Evolutionary conservation across 2,888 invertebrate genomes (phyloP).

Genomic region (Oithona nana): DNA sequence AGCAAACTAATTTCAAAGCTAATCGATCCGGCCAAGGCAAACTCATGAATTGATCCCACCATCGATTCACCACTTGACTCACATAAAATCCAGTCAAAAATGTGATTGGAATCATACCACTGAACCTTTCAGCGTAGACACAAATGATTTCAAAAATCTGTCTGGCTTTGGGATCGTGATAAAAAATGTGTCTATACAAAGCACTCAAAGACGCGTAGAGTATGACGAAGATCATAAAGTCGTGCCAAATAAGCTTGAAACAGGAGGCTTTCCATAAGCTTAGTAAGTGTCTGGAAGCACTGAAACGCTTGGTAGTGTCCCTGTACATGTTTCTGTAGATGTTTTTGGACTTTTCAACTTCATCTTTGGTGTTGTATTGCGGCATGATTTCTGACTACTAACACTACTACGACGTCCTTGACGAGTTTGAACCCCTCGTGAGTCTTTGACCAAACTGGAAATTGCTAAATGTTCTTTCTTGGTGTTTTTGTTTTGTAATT

Average conservation of each 20-base stretch:
- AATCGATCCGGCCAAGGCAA: slow-evolving; percentile 28
- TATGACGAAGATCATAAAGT: slow-evolving; percentile 24
- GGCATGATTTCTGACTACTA: too few relatives aligned
- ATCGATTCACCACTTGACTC: slow-evolving; percentile 26
- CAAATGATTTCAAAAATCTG: neutral
- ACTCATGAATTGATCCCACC: slow-evolving; percentile 27
- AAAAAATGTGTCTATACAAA: slow-evolving; percentile 25
- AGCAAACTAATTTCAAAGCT: slow-evolving; percentile 19
- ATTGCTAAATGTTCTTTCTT: too few relatives aligned
- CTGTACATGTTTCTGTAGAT: neutral
- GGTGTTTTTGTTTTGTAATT: too few relatives aligned
- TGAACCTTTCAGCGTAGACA: slow-evolving; percentile 20
- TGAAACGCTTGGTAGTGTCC: neutral
- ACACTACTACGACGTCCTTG: too few relatives aligned
- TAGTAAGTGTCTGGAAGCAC: slow-evolving; percentile 3
- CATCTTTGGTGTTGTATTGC: too few relatives aligned
- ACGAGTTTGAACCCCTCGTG: too few relatives aligned
- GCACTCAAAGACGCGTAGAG: slow-evolving; percentile 25
- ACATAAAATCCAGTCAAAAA: slow-evolving; percentile 30
- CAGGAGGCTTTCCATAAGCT: slow-evolving; percentile 27
- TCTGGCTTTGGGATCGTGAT: slow-evolving; percentile 9
- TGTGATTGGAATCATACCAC: slow-evolving; percentile 26
- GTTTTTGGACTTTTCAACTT: neutral
- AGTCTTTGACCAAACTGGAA: too few relatives aligned
- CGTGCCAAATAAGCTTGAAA: slow-evolving; percentile 28